Base-by-base conservation (phyloP, 2,888 invertebrate genomes). In the Drosophila nigritarsus region DNA sequence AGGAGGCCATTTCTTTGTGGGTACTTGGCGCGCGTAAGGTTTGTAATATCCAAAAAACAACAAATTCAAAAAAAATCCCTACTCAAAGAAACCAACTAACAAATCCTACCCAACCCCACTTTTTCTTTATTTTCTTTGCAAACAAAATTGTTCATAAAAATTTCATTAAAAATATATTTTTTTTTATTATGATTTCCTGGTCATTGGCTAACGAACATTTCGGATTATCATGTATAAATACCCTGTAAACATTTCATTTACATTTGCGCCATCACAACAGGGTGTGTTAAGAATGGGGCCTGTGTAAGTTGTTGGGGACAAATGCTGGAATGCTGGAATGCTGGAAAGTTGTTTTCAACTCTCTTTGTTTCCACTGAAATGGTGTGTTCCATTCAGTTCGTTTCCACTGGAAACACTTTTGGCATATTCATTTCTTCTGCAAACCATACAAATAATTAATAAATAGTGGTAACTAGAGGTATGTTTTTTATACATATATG, bases 1-100 rank as follows among this genome's bases (percentile, higher is more conserved):
- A 97, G 96, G 97, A 97, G 96, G 97, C 97, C 95, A 96, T 97
- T 95, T 97, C 97, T 94, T 96, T 97, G 94, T 97, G 97, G 97
- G 96, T 97, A 94, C 96, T 97, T 95, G 97, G 97, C 95, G 97
- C 97, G 95, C 96, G 97, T 95, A 97, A 97, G 97, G 97, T 97
- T 93, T 92, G 93, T 93, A 92, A 84, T 80, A 84, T 73, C 78
- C 83, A 75, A 74, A 63, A 73, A 68, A 72, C 65, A 72, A 79
- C 32, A 32, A 32, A 32, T 32, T 32, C 30, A 69, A 50, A 67
- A 53, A 24, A 62, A 32, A 27, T 29, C 29, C 29, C 32, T 18
- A 27, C 65, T 59, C 67, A 66, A 32, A 61, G 50, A 63, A 64
- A 55, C 45, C 49, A 54, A 68, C 55, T 27, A 63, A 63, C 55